Evolutionary conservation across 2,797 vertebrate genomes (phyloP).

Genomic region (Tokudaia muenninki): DNA sequence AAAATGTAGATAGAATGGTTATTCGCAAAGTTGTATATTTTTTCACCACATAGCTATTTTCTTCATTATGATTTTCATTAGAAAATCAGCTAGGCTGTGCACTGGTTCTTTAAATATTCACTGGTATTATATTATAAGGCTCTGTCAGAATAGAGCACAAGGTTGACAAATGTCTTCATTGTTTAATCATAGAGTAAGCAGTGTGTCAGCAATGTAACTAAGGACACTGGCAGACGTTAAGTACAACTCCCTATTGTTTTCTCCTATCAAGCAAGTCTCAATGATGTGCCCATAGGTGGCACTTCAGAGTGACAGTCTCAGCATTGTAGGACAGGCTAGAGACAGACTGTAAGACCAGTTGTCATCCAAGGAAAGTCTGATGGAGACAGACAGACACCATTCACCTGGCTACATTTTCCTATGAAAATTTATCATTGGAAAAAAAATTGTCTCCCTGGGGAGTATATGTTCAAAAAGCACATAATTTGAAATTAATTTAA

Average conservation of each 20-base stretch:
- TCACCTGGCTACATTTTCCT: neutral
- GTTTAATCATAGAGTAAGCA: neutral
- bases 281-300: neutral
- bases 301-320: neutral
- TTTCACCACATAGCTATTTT: neutral
- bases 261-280: neutral
- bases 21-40: neutral
- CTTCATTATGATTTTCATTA: neutral
- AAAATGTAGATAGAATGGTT: too few relatives aligned
- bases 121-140: neutral
- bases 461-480: neutral
- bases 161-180: neutral
- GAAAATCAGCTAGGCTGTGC: neutral
- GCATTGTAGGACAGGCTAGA: neutral
- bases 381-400: neutral
- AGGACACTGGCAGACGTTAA: neutral
- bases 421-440: neutral
- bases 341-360: neutral
- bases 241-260: neutral
- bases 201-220: neutral
- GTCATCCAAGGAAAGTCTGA: neutral
- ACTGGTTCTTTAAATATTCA: neutral
- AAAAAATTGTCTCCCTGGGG: neutral
- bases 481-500: neutral
- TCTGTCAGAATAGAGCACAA: neutral